Percentiles rank a stretch among this genome's conserved stretches.
Evolutionary conservation across 2,888 invertebrate genomes (phyloP).

Genomic region (Drosophila pseudotakahashii): DNA sequence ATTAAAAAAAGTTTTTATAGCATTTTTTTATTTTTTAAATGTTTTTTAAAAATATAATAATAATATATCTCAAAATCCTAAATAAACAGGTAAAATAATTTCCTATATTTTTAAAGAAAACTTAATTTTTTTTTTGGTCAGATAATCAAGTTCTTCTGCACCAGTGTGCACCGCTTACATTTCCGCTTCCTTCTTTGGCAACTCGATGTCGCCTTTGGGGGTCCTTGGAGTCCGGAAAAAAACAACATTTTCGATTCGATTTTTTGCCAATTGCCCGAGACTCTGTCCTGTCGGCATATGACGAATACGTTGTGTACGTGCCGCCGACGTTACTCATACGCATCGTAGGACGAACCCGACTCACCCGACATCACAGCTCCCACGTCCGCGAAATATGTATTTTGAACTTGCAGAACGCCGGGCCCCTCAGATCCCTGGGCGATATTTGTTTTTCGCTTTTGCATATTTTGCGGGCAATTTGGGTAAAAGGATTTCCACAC

Average conservation of each 20-base stretch:
- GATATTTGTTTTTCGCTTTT: constrained; percentile 66
- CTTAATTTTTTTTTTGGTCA: too few relatives aligned
- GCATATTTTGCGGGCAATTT: constrained; percentile 74
- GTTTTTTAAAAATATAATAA: too few relatives aligned
- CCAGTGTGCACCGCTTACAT: constrained; percentile 51
- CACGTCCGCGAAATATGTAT: constrained; percentile 53
- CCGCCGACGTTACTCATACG: constrained; percentile 63
- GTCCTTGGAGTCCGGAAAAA: constrained; percentile 46
- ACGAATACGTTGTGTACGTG: constrained; percentile 65
- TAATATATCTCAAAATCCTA: too few relatives aligned
- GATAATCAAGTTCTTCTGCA: not conserved
- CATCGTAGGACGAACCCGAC: constrained; percentile 36
- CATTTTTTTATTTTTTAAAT: too few relatives aligned
- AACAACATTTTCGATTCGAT: constrained; percentile 59
- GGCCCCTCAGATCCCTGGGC: constrained; percentile 34
- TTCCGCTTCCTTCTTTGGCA: constrained; percentile 60
- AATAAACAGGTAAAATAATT: too few relatives aligned
- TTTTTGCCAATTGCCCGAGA: constrained; percentile 59
- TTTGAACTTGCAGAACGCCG: constrained; percentile 37
- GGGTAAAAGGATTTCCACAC: constrained; percentile 53
- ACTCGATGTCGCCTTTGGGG: constrained; percentile 43
- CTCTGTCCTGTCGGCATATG: constrained; percentile 44
- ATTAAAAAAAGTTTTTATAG: too few relatives aligned
- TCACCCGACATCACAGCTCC: not conserved
- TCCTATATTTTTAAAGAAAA: too few relatives aligned